Conservation (phyloP, 2,113 vertebrate species). For the Pipa parva region DNA sequence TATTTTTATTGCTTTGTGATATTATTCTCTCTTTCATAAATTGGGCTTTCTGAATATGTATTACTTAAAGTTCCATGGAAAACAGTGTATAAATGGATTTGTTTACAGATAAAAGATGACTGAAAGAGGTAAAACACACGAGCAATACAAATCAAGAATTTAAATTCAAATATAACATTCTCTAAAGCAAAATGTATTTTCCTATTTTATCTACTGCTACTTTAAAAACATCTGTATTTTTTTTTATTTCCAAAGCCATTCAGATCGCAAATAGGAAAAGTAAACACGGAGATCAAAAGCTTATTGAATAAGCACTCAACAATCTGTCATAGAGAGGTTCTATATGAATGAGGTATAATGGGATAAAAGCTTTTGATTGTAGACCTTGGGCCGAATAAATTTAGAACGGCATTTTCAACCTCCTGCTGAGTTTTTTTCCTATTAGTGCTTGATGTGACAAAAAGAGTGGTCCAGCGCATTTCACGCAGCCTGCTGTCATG, state of each 20-base stretch:
- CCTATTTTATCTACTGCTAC: too few relatives aligned
- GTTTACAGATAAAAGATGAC: too few relatives aligned
- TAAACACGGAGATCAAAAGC: conserved; percentile 64
- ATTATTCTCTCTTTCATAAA: background rate
- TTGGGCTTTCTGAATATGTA: too few relatives aligned
- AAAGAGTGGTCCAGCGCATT: conserved; percentile 40
- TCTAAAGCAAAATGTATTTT: too few relatives aligned
- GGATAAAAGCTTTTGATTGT: conserved; percentile 65
- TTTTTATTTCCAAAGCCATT: too few relatives aligned
- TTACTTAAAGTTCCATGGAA: too few relatives aligned
- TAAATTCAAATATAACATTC: too few relatives aligned
- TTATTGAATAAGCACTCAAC: conserved; percentile 62
- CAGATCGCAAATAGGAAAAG: conserved; percentile 59
- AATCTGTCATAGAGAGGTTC: conserved; percentile 74
- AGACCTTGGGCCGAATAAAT: conserved; percentile 55
- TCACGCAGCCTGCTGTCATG: conserved; percentile 43
- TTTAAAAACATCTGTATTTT: too few relatives aligned
- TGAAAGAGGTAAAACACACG: too few relatives aligned
- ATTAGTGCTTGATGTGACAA: conserved; percentile 45
- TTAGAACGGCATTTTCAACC: conserved; percentile 56
- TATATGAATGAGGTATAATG: conserved; percentile 69
- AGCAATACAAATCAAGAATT: too few relatives aligned
- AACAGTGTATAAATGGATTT: too few relatives aligned
- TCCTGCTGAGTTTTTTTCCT: conserved; percentile 36
- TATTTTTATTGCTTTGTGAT: background rate